Conservation (phyloP, 2,888 invertebrate genomes). For the Oscheius sp. region DNA sequence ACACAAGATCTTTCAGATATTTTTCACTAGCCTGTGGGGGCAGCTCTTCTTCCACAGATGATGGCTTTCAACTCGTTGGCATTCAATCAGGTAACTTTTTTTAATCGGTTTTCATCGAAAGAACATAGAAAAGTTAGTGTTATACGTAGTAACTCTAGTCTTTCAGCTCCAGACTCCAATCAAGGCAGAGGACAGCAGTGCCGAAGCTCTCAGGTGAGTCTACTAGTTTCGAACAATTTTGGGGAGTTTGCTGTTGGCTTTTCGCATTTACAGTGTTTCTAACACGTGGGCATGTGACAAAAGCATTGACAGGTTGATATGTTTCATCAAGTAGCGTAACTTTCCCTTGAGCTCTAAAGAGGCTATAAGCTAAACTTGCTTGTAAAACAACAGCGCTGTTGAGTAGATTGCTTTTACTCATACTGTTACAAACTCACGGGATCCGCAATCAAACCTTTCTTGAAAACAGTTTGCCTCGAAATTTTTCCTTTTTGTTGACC, state of each 20-base stretch:
- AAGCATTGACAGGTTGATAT: too few relatives aligned
- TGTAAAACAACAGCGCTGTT: too few relatives aligned
- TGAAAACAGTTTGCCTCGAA: too few relatives aligned
- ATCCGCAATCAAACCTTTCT: too few relatives aligned
- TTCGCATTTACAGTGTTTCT: not conserved
- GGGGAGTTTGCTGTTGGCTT: not conserved
- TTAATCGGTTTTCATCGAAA: not conserved
- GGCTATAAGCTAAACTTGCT: too few relatives aligned
- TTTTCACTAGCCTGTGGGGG: not conserved
- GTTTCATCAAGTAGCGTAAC: too few relatives aligned
- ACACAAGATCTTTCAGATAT: not conserved
- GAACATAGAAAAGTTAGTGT: not conserved
- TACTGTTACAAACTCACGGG: too few relatives aligned
- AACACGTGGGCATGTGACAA: too few relatives aligned
- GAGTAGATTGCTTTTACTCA: too few relatives aligned
- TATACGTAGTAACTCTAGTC: not conserved
- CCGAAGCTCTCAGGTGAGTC: conserved; percentile 29
- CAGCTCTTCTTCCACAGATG: not conserved
- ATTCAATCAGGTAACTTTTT: conserved; percentile 2
- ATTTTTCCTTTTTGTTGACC: too few relatives aligned
- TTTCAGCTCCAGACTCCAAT: conserved; percentile 21
- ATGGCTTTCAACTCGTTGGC: conserved; percentile 24
- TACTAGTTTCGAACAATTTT: not conserved
- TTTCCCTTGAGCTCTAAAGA: too few relatives aligned
- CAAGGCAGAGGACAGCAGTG: conserved; percentile 12